Conservation (phyloP, 2,113 vertebrate species). For the Marcusenius ussheri region DNA sequence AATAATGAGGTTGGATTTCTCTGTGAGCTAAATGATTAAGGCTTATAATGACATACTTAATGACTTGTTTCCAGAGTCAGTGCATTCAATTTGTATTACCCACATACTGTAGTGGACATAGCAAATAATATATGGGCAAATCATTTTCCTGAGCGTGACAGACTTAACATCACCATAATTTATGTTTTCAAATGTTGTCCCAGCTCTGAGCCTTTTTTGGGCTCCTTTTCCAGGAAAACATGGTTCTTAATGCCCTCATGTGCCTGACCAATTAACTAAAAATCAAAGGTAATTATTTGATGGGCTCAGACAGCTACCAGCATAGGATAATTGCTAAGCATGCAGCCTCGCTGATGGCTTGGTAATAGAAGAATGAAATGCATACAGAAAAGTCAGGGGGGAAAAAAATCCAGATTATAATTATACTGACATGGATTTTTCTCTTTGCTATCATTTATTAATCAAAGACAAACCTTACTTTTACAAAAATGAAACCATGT, state of each 20-base stretch:
- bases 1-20: neutral
- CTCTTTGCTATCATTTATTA: neutral
- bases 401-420: neutral
- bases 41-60: slow-evolving; percentile 4
- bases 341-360: neutral
- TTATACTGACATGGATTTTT: neutral
- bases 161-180: neutral
- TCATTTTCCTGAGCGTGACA: neutral
- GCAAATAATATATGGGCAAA: neutral
- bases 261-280: neutral
- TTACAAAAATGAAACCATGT: neutral
- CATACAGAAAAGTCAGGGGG: neutral
- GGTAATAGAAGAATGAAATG: neutral
- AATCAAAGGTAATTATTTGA: neutral
- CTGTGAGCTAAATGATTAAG: neutral
- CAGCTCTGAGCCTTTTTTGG: neutral
- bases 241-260: neutral
- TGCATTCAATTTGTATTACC: neutral
- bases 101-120: neutral
- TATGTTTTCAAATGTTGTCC: neutral
- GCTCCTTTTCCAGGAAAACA: neutral
- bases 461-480: neutral
- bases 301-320: neutral
- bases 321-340: neutral
- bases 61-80: slow-evolving; percentile 1